Conservation (phyloP, 1,140 invertebrate species). For the Drosophila santomea region DNA sequence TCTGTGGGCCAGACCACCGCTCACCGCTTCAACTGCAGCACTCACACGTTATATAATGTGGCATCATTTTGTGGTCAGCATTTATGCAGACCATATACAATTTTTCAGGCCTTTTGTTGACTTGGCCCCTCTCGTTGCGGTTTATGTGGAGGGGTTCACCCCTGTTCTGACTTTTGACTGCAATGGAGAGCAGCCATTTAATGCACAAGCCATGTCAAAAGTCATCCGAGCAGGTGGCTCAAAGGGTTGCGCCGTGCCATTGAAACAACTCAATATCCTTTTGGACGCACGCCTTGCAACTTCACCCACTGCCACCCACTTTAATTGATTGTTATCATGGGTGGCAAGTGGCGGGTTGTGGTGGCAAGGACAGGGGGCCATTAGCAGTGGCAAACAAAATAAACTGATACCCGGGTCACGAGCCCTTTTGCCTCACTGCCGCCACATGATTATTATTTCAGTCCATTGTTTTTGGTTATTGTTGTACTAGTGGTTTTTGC, state of each 20-base stretch:
- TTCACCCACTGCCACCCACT: constrained; percentile 4
- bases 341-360: neutral
- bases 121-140: constrained; percentile 36
- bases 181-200: constrained; percentile 69
- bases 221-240: constrained; percentile 51
- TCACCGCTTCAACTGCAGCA: constrained; percentile 19
- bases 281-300: neutral
- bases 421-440: constrained; percentile 37
- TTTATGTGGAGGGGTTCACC: constrained; percentile 2
- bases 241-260: constrained; percentile 10
- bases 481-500: constrained; percentile 44
- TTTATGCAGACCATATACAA: constrained; percentile 73
- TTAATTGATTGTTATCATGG: constrained; percentile 68
- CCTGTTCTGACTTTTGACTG: constrained; percentile 69
- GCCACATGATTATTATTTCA: constrained; percentile 65
- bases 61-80: constrained; percentile 83
- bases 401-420: constrained; percentile 54
- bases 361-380: constrained; percentile 15
- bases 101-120: constrained; percentile 75
- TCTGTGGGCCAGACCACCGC: neutral
- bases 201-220: constrained; percentile 73
- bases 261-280: constrained; percentile 50
- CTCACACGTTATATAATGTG: constrained; percentile 76
- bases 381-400: constrained; percentile 55
- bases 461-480: constrained; percentile 42